phyloP scores from a whole-genome alignment of 2,797 vertebrate genomes.

The Otus scops region DNA sequence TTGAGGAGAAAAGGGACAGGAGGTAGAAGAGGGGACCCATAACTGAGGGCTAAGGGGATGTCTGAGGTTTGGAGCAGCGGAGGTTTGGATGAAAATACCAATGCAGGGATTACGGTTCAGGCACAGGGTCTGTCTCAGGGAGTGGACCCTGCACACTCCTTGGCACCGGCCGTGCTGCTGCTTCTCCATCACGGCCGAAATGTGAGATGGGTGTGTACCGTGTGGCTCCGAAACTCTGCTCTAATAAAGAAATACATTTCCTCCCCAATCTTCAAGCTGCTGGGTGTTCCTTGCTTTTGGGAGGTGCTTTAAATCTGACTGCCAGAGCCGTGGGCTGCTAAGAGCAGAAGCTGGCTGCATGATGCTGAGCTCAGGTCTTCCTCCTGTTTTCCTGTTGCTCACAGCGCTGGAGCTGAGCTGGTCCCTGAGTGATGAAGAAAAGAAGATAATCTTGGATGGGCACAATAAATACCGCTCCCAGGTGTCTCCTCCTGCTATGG shows the following conservation, averaged over 20 bases:
- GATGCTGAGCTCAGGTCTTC: conserved; percentile 68
- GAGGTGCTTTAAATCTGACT: conserved; percentile 74
- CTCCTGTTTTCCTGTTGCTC: conserved; percentile 31
- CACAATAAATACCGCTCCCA: conserved; percentile 73
- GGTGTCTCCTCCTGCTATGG: conserved; percentile 55
- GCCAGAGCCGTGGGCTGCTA: conserved; percentile 68
- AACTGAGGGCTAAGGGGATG: not conserved
- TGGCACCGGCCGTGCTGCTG: conserved; percentile 27
- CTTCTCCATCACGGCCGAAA: conserved; percentile 41
- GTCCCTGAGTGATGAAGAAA: conserved; percentile 65
- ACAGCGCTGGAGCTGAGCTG: conserved; percentile 29
- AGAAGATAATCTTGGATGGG: conserved; percentile 50
- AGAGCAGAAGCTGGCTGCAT: conserved; percentile 66
- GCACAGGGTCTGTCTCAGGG: not conserved
- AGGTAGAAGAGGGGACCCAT: not conserved
- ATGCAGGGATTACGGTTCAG: not conserved
- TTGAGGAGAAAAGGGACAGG: not conserved
- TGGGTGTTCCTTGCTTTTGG: conserved; percentile 77
- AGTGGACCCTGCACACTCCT: not conserved
- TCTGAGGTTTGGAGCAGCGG: not conserved
- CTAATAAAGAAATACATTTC: conserved; percentile 57
- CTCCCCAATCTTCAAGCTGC: conserved; percentile 60
- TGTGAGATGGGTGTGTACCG: conserved; percentile 53
- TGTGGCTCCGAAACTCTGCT: conserved; percentile 7
- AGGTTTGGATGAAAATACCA: not conserved